Evolutionary conservation across 2,888 invertebrate species (phyloP).

Genomic region (Zhuqinia jingwanae): DNA sequence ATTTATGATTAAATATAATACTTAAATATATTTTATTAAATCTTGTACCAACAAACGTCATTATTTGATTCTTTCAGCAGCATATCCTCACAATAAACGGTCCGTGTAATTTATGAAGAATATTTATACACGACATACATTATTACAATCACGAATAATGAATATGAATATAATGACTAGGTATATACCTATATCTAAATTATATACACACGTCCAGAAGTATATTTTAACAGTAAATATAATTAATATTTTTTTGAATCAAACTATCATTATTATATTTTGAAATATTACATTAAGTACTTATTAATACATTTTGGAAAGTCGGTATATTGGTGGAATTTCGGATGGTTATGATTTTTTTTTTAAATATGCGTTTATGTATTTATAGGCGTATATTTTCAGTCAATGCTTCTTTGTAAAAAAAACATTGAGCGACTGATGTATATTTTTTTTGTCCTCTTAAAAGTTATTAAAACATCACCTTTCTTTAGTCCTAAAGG

Average conservation of each 20-base stretch:
- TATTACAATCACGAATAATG: too few relatives aligned
- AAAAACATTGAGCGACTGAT: slow-evolving; percentile 19
- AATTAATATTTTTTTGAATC: too few relatives aligned
- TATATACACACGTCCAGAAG: neutral
- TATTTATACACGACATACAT: neutral
- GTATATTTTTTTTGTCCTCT: too few relatives aligned
- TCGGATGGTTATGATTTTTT: neutral
- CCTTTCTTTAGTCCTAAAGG: neutral
- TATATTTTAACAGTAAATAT: too few relatives aligned
- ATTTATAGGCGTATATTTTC: neutral
- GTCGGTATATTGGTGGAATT: neutral
- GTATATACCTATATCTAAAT: neutral
- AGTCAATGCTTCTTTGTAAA: neutral
- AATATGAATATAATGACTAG: too few relatives aligned
- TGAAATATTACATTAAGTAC: neutral
- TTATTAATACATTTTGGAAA: neutral
- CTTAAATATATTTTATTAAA: neutral
- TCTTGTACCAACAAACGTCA: slow-evolving; percentile 37
- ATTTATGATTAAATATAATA: too few relatives aligned
- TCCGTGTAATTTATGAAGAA: too few relatives aligned
- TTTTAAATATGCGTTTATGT: neutral
- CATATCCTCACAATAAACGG: too few relatives aligned
- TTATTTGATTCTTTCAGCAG: slow-evolving; percentile 32
- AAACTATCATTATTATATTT: neutral
- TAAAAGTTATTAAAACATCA: neutral